phyloP scores from a whole-genome alignment of 2,888 invertebrate genomes.

The Melolontha melolontha region DNA sequence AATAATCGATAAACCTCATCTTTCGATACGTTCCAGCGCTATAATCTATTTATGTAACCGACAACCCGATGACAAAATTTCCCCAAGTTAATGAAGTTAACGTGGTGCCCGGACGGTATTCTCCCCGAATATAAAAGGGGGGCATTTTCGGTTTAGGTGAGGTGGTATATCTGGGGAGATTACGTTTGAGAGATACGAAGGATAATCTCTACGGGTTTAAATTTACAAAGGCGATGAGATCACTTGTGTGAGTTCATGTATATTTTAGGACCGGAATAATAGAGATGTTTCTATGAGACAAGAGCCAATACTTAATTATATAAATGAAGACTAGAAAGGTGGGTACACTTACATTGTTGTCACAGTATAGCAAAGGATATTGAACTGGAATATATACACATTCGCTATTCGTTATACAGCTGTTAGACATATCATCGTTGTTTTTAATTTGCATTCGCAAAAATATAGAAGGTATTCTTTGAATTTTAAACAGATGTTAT shows the following conservation, averaged over 20 bases:
- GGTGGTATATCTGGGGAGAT: constrained; percentile 29
- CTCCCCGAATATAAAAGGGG: constrained; percentile 19
- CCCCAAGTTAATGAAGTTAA: constrained; percentile 31
- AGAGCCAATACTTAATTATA: constrained; percentile 14
- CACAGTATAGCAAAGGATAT: no score
- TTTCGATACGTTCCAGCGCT: constrained; percentile 34
- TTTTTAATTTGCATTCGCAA: no score
- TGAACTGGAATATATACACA: no score
- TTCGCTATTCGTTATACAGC: no score
- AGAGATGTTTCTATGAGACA: constrained; percentile 34
- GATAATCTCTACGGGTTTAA: constrained; percentile 36
- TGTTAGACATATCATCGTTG: no score
- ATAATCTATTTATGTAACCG: constrained; percentile 36
- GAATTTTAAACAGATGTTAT: no score
- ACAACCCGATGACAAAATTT: constrained; percentile 36
- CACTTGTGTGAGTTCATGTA: constrained; percentile 32
- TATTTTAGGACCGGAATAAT: constrained; percentile 34
- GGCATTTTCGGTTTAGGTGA: constrained; percentile 26
- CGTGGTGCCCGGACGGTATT: constrained; percentile 6
- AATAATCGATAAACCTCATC: constrained; percentile 55
- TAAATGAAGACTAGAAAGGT: not conserved
- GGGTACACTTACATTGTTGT: no score
- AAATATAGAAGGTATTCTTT: no score
- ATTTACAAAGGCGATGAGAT: constrained; percentile 37
- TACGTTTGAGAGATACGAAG: constrained; percentile 29